A percentile compares a stretch with the other conserved stretches of the same genome.
Conservation (phyloP, 2,888 invertebrate genomes). For the Dicranocentrus wangi region DNA sequence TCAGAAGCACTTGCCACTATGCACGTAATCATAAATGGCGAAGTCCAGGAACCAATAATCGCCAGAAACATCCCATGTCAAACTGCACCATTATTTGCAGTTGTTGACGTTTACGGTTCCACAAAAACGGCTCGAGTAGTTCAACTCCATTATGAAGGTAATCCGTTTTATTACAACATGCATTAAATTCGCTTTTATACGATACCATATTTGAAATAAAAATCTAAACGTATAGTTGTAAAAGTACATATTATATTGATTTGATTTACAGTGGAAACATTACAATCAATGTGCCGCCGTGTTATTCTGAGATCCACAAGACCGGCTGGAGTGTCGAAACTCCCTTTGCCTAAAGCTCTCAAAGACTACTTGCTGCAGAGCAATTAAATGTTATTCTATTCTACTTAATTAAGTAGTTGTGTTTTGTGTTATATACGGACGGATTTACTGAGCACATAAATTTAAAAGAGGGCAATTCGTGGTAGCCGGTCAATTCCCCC, state of each 20-base stretch:
- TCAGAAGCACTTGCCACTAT: conserved; percentile 87
- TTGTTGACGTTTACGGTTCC: conserved; percentile 97
- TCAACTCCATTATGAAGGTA: conserved; percentile 92
- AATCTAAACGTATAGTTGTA: no score
- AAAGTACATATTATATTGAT: no score
- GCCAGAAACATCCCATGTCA: conserved; percentile 90
- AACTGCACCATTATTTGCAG: conserved; percentile 88
- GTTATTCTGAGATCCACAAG: conserved; percentile 87
- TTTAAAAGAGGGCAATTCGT: no score
- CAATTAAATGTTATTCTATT: no score
- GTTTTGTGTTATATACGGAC: no score
- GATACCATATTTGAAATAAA: no score
- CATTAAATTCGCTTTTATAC: no score
- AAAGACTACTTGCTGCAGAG: conserved; percentile 90
- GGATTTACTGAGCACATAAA: no score
- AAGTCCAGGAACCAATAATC: conserved; percentile 93
- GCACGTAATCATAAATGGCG: conserved; percentile 97
- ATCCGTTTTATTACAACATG: no score
- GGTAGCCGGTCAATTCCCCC: no score
- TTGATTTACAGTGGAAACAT: conserved; percentile 85
- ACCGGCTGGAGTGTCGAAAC: conserved; percentile 82
- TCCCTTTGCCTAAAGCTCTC: conserved; percentile 90
- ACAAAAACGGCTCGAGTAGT: conserved; percentile 94
- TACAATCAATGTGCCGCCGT: conserved; percentile 92
- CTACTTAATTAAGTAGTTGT: no score